Conservation (phyloP, 2,113 vertebrate genomes). For the Siphamia tubifer region DNA sequence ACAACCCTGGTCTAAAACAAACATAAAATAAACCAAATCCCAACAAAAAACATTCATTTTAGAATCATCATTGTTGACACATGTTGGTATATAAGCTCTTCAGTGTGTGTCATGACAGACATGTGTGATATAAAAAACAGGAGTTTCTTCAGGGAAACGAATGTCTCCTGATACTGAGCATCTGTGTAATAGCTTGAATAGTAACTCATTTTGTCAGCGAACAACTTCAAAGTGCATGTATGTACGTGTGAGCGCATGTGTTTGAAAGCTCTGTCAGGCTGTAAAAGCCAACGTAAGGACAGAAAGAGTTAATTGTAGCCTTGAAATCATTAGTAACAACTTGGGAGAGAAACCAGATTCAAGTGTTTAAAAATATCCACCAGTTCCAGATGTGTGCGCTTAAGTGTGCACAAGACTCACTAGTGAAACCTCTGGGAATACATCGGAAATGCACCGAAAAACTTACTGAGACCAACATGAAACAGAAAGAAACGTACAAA, state of each 20-base stretch:
- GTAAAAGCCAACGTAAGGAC: slow-evolving; percentile 33
- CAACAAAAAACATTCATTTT: neutral
- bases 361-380: slow-evolving; percentile 60
- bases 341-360: slow-evolving; percentile 29
- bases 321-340: slow-evolving; percentile 65
- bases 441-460: too few species aligned
- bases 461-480: too few species aligned
- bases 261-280: slow-evolving; percentile 32
- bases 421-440: slow-evolving; percentile 8
- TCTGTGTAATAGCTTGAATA: slow-evolving; percentile 49
- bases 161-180: slow-evolving; percentile 32
- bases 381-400: slow-evolving; percentile 59
- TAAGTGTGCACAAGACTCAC: slow-evolving; percentile 5
- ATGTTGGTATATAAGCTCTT: neutral
- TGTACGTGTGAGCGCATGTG: neutral
- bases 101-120: neutral
- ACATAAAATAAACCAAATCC: neutral
- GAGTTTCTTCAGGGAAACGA: slow-evolving; percentile 11
- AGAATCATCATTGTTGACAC: neutral
- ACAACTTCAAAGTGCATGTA: slow-evolving; percentile 41
- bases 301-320: slow-evolving; percentile 61
- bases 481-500: too few species aligned
- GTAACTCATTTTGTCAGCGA: slow-evolving; percentile 7
- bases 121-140: slow-evolving; percentile 17
- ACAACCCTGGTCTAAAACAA: neutral